Conservation (phyloP, 2,797 vertebrate species). For the Sternarchorhynchus goeldii region DNA sequence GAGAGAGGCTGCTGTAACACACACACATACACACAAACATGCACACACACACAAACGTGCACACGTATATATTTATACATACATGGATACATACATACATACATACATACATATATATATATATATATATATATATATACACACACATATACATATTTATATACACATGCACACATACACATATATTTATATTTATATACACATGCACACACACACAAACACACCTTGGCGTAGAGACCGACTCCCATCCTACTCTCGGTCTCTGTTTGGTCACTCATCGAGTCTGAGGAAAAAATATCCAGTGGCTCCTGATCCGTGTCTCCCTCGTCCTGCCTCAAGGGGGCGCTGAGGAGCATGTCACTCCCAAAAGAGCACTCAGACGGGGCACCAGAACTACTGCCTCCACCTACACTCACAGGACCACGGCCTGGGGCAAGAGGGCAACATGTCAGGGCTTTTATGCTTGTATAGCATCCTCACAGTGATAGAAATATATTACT, state of each 20-base stretch:
- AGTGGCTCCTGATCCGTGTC: constrained; percentile 71
- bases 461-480: too few species aligned
- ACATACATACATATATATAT: neutral
- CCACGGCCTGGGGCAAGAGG: neutral
- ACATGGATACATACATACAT: neutral
- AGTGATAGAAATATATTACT: too few species aligned
- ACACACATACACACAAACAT: constrained; percentile 40
- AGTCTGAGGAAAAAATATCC: constrained; percentile 77
- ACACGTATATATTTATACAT: neutral
- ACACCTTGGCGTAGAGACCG: constrained; percentile 85
- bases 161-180: neutral
- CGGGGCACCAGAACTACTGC: constrained; percentile 75
- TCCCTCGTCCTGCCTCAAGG: constrained; percentile 60
- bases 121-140: neutral
- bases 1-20: constrained; percentile 76
- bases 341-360: constrained; percentile 64
- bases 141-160: constrained; percentile 5
- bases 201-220: constrained; percentile 5
- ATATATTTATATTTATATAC: neutral
- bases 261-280: constrained; percentile 79
- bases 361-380: constrained; percentile 79
- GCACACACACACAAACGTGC: neutral
- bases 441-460: neutral
- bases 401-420: constrained; percentile 41
- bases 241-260: constrained; percentile 69